Conservation (phyloP, 1,140 invertebrate genomes). For the Panagrolaimus sp. region DNA sequence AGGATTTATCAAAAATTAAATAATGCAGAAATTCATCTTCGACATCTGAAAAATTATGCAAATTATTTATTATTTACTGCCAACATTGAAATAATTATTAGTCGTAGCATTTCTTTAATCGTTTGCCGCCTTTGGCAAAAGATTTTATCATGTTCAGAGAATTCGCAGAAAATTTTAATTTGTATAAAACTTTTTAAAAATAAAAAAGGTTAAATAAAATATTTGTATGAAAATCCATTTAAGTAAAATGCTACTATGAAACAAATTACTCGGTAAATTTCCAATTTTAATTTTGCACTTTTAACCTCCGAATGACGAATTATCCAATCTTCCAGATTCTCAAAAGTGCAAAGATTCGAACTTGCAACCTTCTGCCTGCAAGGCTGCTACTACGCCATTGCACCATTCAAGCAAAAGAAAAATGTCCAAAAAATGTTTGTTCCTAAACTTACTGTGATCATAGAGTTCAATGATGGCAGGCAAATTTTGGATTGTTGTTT, state of each 20-base stretch:
- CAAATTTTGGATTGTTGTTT: constrained; percentile 2
- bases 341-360: constrained; percentile 2
- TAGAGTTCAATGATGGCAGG: not conserved
- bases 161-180: too few relatives aligned
- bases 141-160: too few relatives aligned
- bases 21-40: constrained; percentile 25
- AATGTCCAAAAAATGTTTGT: not conserved
- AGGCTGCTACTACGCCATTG: not conserved
- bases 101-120: too few relatives aligned
- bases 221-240: constrained; percentile 4
- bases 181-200: too few relatives aligned
- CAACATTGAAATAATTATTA: constrained; percentile 2
- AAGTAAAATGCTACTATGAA: not conserved
- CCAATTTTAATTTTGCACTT: constrained; percentile 10
- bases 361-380: not conserved
- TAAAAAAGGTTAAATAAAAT: too few relatives aligned
- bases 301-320: constrained; percentile 8
- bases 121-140: too few relatives aligned
- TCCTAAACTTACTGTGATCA: not conserved
- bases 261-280: not conserved
- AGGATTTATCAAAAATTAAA: not conserved
- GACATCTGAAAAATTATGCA: constrained; percentile 13
- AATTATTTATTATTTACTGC: not conserved
- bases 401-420: not conserved
- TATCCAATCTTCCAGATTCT: not conserved